Conservation (phyloP, 2,113 vertebrate genomes). For the Symphodus melops region DNA sequence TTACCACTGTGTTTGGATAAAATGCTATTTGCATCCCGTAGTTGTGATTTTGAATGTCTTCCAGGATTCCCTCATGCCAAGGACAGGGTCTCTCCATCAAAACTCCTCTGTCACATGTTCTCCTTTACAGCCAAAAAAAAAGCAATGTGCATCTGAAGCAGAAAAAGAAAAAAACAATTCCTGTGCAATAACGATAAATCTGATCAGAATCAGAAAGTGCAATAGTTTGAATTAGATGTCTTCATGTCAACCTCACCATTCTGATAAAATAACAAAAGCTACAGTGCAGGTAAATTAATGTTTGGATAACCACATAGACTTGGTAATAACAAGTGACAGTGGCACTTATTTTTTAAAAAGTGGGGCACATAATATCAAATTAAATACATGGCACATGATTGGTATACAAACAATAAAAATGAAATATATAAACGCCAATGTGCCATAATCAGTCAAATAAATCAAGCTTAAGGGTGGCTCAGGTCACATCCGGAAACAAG, state of each 20-base stretch:
- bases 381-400: slow-evolving; percentile 26
- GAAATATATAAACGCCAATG: not conserved
- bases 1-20: slow-evolving; percentile 11
- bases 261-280: slow-evolving; percentile 3
- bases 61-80: not conserved
- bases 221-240: not conserved
- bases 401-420: not conserved
- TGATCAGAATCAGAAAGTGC: slow-evolving; percentile 47
- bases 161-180: not conserved
- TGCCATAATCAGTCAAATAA: slow-evolving; percentile 8
- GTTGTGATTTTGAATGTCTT: slow-evolving; percentile 1
- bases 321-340: not conserved
- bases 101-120: not conserved
- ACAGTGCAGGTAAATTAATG: slow-evolving; percentile 15
- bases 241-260: not conserved
- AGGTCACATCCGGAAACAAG: not conserved
- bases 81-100: not conserved
- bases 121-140: not conserved
- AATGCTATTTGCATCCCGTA: slow-evolving; percentile 14
- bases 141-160: slow-evolving; percentile 21
- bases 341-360: not conserved
- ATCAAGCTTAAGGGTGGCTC: slow-evolving; percentile 8
- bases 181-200: slow-evolving; percentile 10
- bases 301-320: not conserved
- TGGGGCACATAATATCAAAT: not conserved